A percentile compares a stretch with the other conserved stretches of the same genome.
These are phyloP conservation scores for Ceriagrion tenellum DNA, from an alignment of 2,888 invertebrate species.

Conservation along the genomic window DNA sequence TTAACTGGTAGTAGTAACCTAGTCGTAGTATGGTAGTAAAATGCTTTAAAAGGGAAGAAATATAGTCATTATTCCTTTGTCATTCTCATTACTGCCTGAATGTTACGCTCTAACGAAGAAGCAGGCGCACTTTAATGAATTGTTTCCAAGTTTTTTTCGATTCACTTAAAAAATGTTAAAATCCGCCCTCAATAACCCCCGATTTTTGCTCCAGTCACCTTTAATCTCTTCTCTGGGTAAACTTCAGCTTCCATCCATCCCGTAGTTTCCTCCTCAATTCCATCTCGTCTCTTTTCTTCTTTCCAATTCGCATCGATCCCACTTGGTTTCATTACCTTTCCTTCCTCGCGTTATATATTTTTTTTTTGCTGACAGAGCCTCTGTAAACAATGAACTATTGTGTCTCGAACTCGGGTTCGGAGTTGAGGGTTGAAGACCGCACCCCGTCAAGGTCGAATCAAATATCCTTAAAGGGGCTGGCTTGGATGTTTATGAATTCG, in stretches of 20 bases:
- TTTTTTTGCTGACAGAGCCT: not conserved
- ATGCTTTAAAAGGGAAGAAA: too few relatives aligned
- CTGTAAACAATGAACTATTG: not conserved
- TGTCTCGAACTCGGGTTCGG: not conserved
- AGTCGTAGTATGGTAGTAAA: too few relatives aligned
- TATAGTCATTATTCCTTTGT: too few relatives aligned
- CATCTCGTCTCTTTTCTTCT: not conserved
- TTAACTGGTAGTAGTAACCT: too few relatives aligned
- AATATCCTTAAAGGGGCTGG: not conserved
- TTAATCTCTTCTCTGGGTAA: not conserved
- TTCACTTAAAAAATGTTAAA: too few relatives aligned
- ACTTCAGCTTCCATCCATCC: not conserved
- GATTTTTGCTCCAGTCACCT: not conserved
- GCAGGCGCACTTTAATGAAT: too few relatives aligned
- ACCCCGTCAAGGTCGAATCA: not conserved
- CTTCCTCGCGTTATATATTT: not conserved
- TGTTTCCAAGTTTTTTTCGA: too few relatives aligned
- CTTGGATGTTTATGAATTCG: not conserved
- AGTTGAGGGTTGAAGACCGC: not conserved
- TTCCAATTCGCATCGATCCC: not conserved
- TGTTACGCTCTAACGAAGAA: too few relatives aligned
- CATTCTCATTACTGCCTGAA: too few relatives aligned
- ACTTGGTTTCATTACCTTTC: not conserved
- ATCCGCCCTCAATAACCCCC: not conserved
- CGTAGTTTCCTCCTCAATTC: too few relatives aligned